A percentile compares a stretch with the other conserved stretches of the same genome.
These are phyloP conservation scores for Caenorhabditis briggsae DNA, from an alignment of 1,140 invertebrate genomes.

Conservation along the genomic window DNA sequence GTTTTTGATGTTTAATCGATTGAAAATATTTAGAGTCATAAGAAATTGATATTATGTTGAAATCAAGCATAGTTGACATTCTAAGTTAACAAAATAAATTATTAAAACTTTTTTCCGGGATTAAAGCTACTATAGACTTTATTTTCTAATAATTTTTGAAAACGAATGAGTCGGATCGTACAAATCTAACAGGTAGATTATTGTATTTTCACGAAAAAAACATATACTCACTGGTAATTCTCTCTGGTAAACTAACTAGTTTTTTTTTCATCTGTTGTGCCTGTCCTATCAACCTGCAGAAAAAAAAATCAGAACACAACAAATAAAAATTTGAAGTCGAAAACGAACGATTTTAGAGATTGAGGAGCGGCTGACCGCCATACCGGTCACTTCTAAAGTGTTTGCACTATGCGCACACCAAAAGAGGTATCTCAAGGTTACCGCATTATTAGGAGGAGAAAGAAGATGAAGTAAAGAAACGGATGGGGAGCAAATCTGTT, in stretches of 20 bases:
- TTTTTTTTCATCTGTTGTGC: background rate
- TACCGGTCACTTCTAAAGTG: constrained; percentile 54
- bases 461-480: background rate
- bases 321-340: background rate
- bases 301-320: background rate
- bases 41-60: no score
- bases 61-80: no score
- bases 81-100: no score
- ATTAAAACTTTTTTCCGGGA: no score
- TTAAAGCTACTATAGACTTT: no score
- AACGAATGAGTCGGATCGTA: no score
- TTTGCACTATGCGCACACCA: constrained; percentile 44
- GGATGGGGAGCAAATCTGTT: constrained; percentile 39
- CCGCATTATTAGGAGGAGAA: constrained; percentile 21
- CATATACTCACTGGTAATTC: background rate
- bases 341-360: background rate
- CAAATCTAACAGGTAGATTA: no score
- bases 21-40: no score
- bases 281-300: background rate
- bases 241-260: background rate
- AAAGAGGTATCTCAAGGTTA: constrained; percentile 33
- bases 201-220: background rate
- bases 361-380: constrained; percentile 20
- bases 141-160: no score
- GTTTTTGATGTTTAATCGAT: no score